Evolutionary conservation across 2,888 invertebrate genomes (phyloP), one percentile per base, ranked within the genome.

Genomic region (Stenodema calcarata): DNA sequence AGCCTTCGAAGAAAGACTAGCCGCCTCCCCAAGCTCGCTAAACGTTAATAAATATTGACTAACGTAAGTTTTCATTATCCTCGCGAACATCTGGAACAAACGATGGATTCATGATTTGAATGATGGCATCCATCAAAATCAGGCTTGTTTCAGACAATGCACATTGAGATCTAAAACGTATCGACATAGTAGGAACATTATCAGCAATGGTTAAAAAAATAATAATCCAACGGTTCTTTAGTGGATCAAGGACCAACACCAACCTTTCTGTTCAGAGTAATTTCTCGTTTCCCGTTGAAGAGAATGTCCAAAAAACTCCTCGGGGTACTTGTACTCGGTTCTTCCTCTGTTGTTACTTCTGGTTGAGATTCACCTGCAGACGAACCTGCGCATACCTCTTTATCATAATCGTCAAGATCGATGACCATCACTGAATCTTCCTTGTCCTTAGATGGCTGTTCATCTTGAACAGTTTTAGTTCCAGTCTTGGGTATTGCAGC

Each of bases 11-110:
- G 80, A 27, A 12, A 54, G 16, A 11, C 54, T 54, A 7, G 54
- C 54, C 28, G 50, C 80, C 23, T 80, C 54, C 12, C 50, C 80
- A 30, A 80, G 27, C 4, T 28, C 50, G 12, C 54, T 18, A n/a
- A 30, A 82, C 16, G 11, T 82, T 16, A 44, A 69, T 35, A 82
- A 47, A 35, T 82, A 82, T 28, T 70, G 69, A 23, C 69, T 82
- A 6, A 70, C 70, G 70, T 41, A 70, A 6, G 69, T 23, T 28
- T 70, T 70, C 69, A 82, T 18, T 2, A 82, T 35, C 23, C 23
- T 82, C 6, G 70, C 2, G 70, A 82, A 82, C 69, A 28, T 82
- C 70, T 80, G 80, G 16, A 80, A 82, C 70, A 78, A 44, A 44
- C 14, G 4, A 18, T 54, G 18, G 7, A 35, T 7, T 35, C 35